Conservation (phyloP, 53 echinoderm and acorn worm species). For the Temnopleurus reevesii region DNA sequence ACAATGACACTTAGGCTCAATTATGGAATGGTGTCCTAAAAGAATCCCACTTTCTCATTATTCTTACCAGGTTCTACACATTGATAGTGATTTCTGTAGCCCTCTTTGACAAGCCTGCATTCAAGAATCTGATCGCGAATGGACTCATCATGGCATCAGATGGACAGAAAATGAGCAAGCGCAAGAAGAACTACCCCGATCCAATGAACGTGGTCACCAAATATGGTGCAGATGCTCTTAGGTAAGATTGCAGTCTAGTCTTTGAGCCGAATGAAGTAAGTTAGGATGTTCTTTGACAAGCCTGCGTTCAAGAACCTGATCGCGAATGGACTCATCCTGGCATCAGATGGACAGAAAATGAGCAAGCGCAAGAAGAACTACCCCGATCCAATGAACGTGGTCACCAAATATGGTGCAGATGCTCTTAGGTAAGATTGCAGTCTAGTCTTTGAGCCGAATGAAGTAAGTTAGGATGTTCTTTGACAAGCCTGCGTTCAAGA, state of each 20-base stretch:
- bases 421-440: constrained; percentile 96
- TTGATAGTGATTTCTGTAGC: constrained; percentile 92
- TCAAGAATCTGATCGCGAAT: constrained; percentile 89
- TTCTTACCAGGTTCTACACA: constrained; percentile 88
- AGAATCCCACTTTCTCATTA: no score
- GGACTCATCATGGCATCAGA: constrained; percentile 90
- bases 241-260: constrained; percentile 55
- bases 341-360: constrained; percentile 97
- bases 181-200: constrained; percentile 98
- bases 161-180: constrained; percentile 99
- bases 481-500: constrained; percentile 87
- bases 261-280: no score
- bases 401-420: constrained; percentile 92
- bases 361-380: constrained; percentile 99
- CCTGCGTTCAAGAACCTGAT: constrained; percentile 92
- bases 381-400: constrained; percentile 86
- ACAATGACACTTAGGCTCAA: no score
- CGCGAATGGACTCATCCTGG: constrained; percentile 87
- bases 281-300: constrained; percentile 86
- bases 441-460: no score
- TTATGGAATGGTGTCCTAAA: no score
- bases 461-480: no score
- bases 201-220: constrained; percentile 81
- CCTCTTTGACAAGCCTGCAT: constrained; percentile 85
- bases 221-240: constrained; percentile 96